Base-by-base conservation (phyloP, 2,888 invertebrate genomes). In the Galerucella calmariensis region DNA sequence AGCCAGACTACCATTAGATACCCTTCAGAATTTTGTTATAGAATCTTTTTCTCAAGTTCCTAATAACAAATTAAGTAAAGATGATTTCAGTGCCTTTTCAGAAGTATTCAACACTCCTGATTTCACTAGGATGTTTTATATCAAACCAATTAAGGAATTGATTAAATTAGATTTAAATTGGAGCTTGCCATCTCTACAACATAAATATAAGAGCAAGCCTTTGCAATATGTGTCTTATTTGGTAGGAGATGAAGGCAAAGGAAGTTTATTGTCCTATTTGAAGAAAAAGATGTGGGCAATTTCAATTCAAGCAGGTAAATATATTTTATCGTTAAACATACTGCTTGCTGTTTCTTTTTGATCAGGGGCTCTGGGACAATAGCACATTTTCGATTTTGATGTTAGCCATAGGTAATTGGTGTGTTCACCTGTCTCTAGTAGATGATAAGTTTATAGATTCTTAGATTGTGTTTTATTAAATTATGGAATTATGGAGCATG, bases 171-270 rank as follows among this genome's bases (percentile, higher is more conserved):
- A 90, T 77, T 82, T 94, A n/a, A 90, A 89, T 58, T 94, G 93
- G 93, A 87, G 90, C 2, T 86, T 93, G 81, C 93, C 92, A 9
- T 88, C 92, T 9, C 82, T 90, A 46, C 88, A 90, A 41, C 87
- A 92, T 75, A 88, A 93, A 75, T 97, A 96, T 85, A 91, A 92
- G 85, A 90, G 90, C 20, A 95, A 95, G 84, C 94, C 95, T 0
- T 90, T 94, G 76, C 91, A 93, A 79, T 95, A 95, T 83, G 87
- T 97, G 5, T 92, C 94, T 0, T 92, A 92, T 86, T 86, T 97
- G n/a, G 87, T 97, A 5, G 95, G 95, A 0, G 94, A 97, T 85
- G 96, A 97, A 86, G 97, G 97, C 1, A 91, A 92, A 82, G 95
- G 95, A 72, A 95, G 95, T 79, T 87, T 96, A n/a, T 90, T 94